A percentile compares a stretch with the other conserved stretches of the same genome.
These are phyloP conservation scores for Hanleya hanleyi DNA, from an alignment of 2,888 invertebrate species.

Conservation along the genomic window DNA sequence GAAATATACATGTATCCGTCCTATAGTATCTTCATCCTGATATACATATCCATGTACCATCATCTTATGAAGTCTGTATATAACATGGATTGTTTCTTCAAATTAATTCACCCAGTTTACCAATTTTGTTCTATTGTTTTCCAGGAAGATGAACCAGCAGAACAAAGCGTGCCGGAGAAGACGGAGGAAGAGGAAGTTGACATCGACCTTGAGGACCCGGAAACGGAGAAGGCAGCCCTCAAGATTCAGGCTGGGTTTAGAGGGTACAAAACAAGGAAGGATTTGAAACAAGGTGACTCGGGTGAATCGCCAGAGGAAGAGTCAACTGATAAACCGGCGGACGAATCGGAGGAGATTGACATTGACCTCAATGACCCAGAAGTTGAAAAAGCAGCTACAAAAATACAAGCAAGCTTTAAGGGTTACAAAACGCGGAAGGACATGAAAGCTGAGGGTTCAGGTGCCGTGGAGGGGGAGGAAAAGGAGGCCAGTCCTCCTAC, in stretches of 20 bases:
- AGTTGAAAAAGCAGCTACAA: conserved; percentile 64
- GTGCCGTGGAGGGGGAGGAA: no score
- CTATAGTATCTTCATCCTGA: no score
- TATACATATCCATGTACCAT: no score
- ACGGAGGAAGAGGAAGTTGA: conserved; percentile 29
- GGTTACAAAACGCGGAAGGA: conserved; percentile 58
- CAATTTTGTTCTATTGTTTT: no score
- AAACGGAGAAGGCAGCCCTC: conserved; percentile 55
- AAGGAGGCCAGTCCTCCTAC: not conserved
- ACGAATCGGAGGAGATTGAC: conserved; percentile 59
- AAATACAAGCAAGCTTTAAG: conserved; percentile 69
- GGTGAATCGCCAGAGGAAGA: no score
- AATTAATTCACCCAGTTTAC: no score
- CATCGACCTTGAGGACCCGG: conserved; percentile 53
- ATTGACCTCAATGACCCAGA: conserved; percentile 69
- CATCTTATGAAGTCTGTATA: no score
- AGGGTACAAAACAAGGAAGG: conserved; percentile 59
- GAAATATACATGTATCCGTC: no score
- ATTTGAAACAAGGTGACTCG: conserved; percentile 43
- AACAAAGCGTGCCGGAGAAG: not conserved
- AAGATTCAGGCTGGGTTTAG: conserved; percentile 66
- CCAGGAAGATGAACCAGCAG: not conserved
- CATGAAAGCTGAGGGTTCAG: conserved; percentile 37
- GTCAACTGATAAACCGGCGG: no score
- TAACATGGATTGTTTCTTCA: no score